Conservation (phyloP, 2,113 vertebrate genomes). For the Chaenocephalus aceratus region DNA sequence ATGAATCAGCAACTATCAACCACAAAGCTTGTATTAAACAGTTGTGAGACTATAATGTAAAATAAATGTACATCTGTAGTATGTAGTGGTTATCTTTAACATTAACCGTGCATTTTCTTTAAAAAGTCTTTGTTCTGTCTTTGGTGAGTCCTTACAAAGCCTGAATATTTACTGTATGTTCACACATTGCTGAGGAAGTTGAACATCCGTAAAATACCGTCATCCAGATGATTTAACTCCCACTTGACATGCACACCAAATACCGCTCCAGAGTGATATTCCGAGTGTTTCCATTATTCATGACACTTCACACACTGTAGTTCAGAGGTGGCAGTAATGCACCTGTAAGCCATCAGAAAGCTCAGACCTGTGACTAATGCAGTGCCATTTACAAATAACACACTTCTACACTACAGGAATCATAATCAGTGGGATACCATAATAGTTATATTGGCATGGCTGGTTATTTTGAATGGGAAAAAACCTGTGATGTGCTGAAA, state of each 20-base stretch:
- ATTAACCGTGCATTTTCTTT: neutral
- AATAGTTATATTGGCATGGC: neutral
- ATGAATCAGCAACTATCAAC: conserved; percentile 15
- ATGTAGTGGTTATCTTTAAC: no score
- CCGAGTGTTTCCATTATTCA: neutral
- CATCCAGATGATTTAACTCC: neutral
- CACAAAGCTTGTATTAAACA: neutral
- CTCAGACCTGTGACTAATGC: conserved; percentile 16
- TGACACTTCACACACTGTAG: neutral
- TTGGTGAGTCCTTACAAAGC: neutral
- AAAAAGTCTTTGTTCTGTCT: no score
- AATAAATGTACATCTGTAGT: neutral
- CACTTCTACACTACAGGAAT: neutral
- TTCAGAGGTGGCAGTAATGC: neutral
- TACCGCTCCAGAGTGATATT: neutral
- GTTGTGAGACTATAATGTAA: neutral
- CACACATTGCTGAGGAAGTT: neutral
- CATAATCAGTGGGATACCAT: neutral
- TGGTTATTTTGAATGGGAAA: neutral
- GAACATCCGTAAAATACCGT: neutral
- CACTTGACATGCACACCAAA: neutral
- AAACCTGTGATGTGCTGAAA: no score
- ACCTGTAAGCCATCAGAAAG: neutral
- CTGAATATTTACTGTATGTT: neutral
- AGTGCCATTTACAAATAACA: neutral